Conservation (phyloP, 1,140 invertebrate species). For the Metopolophium dirhodum region DNA sequence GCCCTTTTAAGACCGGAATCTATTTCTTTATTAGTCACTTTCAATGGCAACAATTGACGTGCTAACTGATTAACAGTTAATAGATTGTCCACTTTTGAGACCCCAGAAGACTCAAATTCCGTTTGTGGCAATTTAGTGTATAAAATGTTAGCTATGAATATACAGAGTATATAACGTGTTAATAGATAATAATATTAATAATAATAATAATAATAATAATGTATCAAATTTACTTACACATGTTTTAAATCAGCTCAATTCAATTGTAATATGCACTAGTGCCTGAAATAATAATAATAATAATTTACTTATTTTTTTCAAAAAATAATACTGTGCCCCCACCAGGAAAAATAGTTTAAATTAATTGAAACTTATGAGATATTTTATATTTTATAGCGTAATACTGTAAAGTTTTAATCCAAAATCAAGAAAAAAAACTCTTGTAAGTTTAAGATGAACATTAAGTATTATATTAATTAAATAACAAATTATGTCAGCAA, state of each 20-base stretch:
- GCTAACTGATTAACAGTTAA: constrained; percentile 38
- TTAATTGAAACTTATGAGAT: too few species aligned
- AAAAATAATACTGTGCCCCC: too few species aligned
- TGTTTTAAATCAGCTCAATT: background rate
- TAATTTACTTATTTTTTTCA: too few species aligned
- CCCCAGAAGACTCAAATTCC: constrained; percentile 1
- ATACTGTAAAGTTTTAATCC: too few species aligned
- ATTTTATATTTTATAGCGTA: too few species aligned
- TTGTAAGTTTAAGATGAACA: too few species aligned
- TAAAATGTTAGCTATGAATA: constrained; percentile 26
- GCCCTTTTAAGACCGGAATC: constrained; percentile 28
- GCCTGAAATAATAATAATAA: too few species aligned
- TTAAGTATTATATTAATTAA: too few species aligned
- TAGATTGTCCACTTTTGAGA: background rate
- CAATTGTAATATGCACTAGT: background rate
- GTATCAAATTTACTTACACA: constrained; percentile 36
- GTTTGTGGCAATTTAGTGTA: background rate
- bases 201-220: background rate
- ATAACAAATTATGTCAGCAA: too few species aligned
- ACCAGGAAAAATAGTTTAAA: too few species aligned
- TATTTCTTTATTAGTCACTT: constrained; percentile 40
- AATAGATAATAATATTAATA: background rate
- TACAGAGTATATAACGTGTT: background rate
- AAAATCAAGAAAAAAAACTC: too few species aligned
- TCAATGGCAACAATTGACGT: constrained; percentile 19